Base-by-base conservation (phyloP, 2,797 vertebrate genomes). In the Lagorchestes hirsutus region DNA sequence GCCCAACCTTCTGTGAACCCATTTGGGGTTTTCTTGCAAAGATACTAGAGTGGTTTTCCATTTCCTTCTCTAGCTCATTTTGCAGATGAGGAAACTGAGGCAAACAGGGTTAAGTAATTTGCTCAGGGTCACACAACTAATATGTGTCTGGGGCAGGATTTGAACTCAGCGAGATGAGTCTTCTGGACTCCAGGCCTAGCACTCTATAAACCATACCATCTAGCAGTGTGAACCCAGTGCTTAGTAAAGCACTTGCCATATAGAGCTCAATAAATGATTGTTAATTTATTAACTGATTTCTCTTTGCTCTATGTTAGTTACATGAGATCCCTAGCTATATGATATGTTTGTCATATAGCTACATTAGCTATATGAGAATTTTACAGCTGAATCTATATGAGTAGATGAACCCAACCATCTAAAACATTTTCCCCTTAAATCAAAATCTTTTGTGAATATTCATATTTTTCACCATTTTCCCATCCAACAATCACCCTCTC, bases 391-490 rank as follows among this genome's bases (percentile, higher is more conserved):
- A 50, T 46, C 74, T 82, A 46, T 1, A 2, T 82, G 8, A 82
- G 40, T 10, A 18, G 8, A 82, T 46, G 74, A 82, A 82, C n/a
- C 22, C 40, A 82, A 9, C 18, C 6, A 82, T 22, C 40, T 40
- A 82, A 24, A 82, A 11, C 40, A 82, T 82, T 82, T 82, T 58
- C 5, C 55, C 22, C 22, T 56, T 56, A 46, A 10, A 24, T 92
- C 54, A 67, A 94, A 92, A 96, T 54, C 16, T 91, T 91, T 82
- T 93, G 87, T 54, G 91, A 91, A 90, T 87, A 92, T 9, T 2
- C 55, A 4, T 34, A 82, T 82, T 46, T 82, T 82, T 93, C 90
- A 87, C 93, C 91, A 93, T 56, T 93, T 82, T 8, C 91, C 57
- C 46, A 46, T 95, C 62, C 54, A 93, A 28, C 3, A 95, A 52